Percentiles rank a stretch among this genome's conserved stretches.
These are phyloP conservation scores for Hypothenemus hampei DNA, from an alignment of 1,140 invertebrate species.

Conservation along the genomic window DNA sequence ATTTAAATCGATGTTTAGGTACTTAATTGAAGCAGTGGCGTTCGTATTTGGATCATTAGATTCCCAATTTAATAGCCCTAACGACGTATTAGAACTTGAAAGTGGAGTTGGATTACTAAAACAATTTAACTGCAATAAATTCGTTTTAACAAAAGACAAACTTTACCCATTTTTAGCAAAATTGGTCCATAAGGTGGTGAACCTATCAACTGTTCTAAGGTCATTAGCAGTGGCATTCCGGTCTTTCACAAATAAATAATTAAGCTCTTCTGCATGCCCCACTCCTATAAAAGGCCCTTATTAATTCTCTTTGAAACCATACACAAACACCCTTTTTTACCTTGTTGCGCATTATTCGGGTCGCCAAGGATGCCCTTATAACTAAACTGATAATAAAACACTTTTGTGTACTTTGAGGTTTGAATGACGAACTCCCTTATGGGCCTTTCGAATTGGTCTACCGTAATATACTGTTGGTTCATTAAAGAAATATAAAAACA, in stretches of 20 bases:
- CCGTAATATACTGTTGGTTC: slow-evolving; percentile 11
- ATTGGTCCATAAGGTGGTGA: slow-evolving; percentile 25
- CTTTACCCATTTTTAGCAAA: slow-evolving; percentile 26
- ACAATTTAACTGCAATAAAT: not conserved
- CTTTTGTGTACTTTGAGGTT: slow-evolving; percentile 4
- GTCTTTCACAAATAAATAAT: slow-evolving; percentile 9
- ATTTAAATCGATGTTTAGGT: slow-evolving; percentile 9
- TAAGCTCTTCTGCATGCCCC: slow-evolving; percentile 22
- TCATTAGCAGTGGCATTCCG: not conserved
- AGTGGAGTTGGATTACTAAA: slow-evolving; percentile 20
- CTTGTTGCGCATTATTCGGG: not conserved
- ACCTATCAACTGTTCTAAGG: not conserved
- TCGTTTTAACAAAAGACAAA: not conserved
- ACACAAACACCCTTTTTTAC: slow-evolving; percentile 6
- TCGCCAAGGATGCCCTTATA: slow-evolving; percentile 8
- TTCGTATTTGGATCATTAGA: not conserved
- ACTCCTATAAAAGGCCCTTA: slow-evolving; percentile 22
- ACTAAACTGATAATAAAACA: slow-evolving; percentile 21
- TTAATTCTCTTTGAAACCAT: too few species aligned
- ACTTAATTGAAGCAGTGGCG: not conserved
- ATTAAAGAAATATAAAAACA: not conserved
- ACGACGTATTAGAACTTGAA: not conserved
- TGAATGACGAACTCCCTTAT: slow-evolving; percentile 1
- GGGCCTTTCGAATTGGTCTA: not conserved
- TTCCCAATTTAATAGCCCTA: slow-evolving; percentile 2